These are phyloP conservation scores for Megastigmus dorsalis DNA, from an alignment of 2,888 invertebrate species.

Conservation along the genomic window DNA sequence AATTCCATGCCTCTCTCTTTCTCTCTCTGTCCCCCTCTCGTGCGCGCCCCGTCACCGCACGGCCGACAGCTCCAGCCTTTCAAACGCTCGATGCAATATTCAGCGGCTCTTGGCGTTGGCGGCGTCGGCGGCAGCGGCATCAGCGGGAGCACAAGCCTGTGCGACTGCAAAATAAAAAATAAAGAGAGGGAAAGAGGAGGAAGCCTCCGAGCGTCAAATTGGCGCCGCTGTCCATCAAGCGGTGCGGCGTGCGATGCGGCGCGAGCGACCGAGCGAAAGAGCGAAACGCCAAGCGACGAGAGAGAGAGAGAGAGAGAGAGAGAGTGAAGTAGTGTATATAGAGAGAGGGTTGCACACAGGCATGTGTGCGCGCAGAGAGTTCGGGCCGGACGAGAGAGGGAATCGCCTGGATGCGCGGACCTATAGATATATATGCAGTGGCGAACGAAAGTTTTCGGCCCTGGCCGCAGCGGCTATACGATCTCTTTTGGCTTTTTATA, in stretches of 20 bases:
- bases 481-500: conserved; percentile 14
- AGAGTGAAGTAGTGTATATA: too few relatives aligned
- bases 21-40: conserved; percentile 52
- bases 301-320: too few relatives aligned
- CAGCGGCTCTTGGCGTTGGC: conserved; percentile 66
- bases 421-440: conserved; percentile 4
- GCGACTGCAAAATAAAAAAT: conserved; percentile 49
- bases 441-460: conserved; percentile 5
- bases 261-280: conserved; percentile 24
- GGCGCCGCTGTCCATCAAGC: conserved; percentile 75
- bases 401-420: not conserved
- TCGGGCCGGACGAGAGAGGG: conserved; percentile 37
- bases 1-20: too few relatives aligned
- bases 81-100: conserved; percentile 74
- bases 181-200: conserved; percentile 57
- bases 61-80: conserved; percentile 63
- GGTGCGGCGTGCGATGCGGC: conserved; percentile 62
- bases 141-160: conserved; percentile 36
- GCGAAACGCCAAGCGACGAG: conserved; percentile 23
- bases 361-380: conserved; percentile 12
- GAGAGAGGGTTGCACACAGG: too few relatives aligned
- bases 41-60: conserved; percentile 26
- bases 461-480: not conserved
- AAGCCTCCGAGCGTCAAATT: conserved; percentile 73
- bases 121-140: conserved; percentile 15